Conservation (phyloP, 2,888 invertebrate genomes). For the Aphidius colemani region DNA sequence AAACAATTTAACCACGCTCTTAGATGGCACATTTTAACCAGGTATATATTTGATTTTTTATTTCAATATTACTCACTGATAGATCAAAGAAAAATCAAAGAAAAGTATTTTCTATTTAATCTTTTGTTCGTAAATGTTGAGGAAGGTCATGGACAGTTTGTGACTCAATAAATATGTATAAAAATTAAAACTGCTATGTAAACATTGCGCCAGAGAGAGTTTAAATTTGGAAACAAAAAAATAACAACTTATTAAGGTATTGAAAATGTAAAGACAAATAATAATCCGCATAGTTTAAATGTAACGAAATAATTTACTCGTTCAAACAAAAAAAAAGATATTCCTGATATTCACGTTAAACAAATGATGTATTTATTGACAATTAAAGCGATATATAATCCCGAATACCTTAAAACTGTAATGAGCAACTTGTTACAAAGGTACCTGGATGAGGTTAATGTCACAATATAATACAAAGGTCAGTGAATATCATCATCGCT, state of each 20-base stretch:
- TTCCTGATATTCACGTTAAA: constrained; percentile 52
- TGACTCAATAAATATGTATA: background rate
- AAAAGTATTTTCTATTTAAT: background rate
- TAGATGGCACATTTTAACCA: constrained; percentile 54
- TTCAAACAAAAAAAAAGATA: constrained; percentile 26
- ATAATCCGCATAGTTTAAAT: too few species aligned
- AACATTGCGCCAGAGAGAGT: background rate
- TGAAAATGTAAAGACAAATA: too few species aligned
- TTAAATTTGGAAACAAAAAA: background rate
- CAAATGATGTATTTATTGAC: constrained; percentile 57
- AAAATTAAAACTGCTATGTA: background rate
- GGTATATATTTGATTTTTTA: constrained; percentile 14
- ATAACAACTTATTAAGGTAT: constrained; percentile 42
- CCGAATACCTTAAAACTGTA: constrained; percentile 61
- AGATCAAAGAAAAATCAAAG: background rate
- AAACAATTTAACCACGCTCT: constrained; percentile 46
- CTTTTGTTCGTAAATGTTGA: background rate
- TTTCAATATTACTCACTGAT: constrained; percentile 5
- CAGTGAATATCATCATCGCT: constrained; percentile 57
- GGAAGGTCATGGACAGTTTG: background rate
- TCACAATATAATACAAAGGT: constrained; percentile 52
- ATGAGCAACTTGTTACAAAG: constrained; percentile 58
- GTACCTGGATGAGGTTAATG: constrained; percentile 53
- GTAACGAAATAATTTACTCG: too few species aligned
- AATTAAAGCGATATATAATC: constrained; percentile 60